phyloP scores from a whole-genome alignment of 2,113 vertebrate species.

The Podarcis muralis region DNA sequence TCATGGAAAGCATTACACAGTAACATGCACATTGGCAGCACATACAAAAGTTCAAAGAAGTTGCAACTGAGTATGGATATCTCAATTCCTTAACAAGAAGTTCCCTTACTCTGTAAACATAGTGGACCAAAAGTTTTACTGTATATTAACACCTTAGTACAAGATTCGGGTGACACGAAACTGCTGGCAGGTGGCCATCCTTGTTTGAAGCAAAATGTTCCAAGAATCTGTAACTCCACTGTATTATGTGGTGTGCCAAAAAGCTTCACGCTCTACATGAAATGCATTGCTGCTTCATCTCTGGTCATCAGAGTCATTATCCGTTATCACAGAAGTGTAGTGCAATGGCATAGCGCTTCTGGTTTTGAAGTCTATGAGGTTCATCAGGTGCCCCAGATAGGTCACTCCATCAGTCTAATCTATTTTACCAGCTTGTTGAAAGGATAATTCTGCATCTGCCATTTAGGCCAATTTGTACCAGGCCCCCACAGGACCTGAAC shows the following conservation, averaged over 20 bases:
- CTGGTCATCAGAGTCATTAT: too few species aligned
- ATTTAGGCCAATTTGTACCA: too few species aligned
- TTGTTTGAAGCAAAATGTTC: background rate
- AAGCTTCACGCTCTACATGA: background rate
- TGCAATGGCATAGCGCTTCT: too few species aligned
- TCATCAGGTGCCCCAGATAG: too few species aligned
- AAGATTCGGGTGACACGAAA: background rate
- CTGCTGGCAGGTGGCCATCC: background rate
- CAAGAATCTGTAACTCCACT: background rate
- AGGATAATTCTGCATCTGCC: too few species aligned
- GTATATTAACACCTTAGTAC: background rate
- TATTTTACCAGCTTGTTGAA: too few species aligned
- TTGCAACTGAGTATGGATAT: too few species aligned
- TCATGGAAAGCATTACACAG: background rate
- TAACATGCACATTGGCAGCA: background rate
- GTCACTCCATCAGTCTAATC: too few species aligned
- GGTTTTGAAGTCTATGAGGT: too few species aligned
- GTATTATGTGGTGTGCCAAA: background rate
- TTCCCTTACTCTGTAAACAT: background rate
- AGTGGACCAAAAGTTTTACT: background rate
- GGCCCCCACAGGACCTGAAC: too few species aligned
- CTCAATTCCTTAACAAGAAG: background rate
- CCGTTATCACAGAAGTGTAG: too few species aligned
- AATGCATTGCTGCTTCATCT: too few species aligned
- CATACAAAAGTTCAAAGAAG: background rate